A percentile compares a stretch with the other conserved stretches of the same genome.
Evolutionary conservation across 2,113 vertebrate genomes (phyloP).

Genomic region (Aegithalos caudatus): DNA sequence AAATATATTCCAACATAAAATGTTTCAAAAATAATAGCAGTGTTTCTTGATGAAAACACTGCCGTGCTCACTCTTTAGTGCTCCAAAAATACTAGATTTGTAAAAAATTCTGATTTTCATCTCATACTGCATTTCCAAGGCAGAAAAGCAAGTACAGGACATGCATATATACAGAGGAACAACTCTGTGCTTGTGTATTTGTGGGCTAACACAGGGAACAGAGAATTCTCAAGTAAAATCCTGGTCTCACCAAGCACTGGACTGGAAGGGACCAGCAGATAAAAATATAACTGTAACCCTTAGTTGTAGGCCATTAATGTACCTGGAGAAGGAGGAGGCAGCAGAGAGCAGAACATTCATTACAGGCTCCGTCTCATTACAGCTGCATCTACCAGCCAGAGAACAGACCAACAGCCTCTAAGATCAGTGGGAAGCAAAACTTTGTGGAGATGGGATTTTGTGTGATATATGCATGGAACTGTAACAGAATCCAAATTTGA

Average conservation of each 20-base stretch:
- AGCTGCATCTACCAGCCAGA: not conserved
- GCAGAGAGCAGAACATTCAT: not conserved
- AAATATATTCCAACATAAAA: not conserved
- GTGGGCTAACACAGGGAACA: not conserved
- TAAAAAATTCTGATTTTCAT: not conserved
- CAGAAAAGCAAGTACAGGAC: not conserved
- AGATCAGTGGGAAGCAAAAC: not conserved
- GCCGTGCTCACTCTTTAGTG: not conserved
- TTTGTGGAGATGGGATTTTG: not conserved
- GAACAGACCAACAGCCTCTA: not conserved
- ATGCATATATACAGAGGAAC: not conserved
- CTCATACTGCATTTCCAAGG: not conserved
- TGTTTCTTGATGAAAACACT: not conserved
- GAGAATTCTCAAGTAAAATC: not conserved
- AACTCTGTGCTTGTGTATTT: not conserved
- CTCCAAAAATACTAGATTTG: not conserved
- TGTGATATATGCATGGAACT: not conserved
- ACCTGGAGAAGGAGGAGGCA: not conserved
- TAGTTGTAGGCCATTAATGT: not conserved
- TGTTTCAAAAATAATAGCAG: not conserved
- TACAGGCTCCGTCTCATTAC: not conserved
- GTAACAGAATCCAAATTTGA: not conserved
- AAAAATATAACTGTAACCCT: not conserved
- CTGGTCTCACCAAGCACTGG: not conserved
- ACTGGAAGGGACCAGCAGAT: not conserved